These are phyloP conservation scores for Colostygia pectinataria DNA, from an alignment of 2,888 invertebrate genomes.

Conservation along the genomic window DNA sequence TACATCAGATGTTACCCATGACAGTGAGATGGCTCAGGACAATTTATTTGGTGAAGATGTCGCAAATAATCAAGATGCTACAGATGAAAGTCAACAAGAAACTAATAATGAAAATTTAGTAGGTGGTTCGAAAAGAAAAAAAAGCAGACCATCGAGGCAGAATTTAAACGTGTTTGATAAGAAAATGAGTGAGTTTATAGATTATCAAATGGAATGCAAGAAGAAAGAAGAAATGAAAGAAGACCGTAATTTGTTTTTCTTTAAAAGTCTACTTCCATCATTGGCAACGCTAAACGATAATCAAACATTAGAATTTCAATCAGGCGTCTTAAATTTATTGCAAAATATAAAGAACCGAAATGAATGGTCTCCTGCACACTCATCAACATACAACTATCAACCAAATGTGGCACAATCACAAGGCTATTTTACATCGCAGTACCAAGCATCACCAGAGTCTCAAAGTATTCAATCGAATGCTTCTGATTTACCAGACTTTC, in stretches of 20 bases:
- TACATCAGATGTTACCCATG: conserved; percentile 24
- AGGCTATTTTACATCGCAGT: conserved; percentile 35
- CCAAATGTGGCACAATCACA: conserved; percentile 33
- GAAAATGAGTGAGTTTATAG: conserved; percentile 33
- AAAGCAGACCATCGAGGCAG: conserved; percentile 30
- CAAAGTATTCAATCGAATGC: conserved; percentile 34
- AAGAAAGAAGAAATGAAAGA: conserved; percentile 32
- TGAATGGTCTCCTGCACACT: conserved; percentile 34
- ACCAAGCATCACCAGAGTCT: conserved; percentile 32
- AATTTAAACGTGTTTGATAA: conserved; percentile 28
- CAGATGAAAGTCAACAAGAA: conserved; percentile 34
- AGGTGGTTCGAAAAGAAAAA: conserved; percentile 27
- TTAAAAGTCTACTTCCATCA: conserved; percentile 35
- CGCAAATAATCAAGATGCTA: conserved; percentile 35
- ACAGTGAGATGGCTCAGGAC: conserved; percentile 28
- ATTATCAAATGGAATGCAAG: conserved; percentile 33
- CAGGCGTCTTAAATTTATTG: conserved; percentile 29
- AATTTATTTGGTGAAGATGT: conserved; percentile 25
- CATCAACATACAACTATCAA: conserved; percentile 34
- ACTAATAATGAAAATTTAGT: conserved; percentile 31
- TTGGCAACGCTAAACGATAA: conserved; percentile 34
- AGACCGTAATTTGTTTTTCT: conserved; percentile 29
- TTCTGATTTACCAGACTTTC: conserved; percentile 37
- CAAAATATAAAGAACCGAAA: conserved; percentile 35
- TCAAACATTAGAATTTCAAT: conserved; percentile 33